Evolutionary conservation across 2,113 vertebrate genomes (phyloP).

Genomic region (Glaucomys volans): DNA sequence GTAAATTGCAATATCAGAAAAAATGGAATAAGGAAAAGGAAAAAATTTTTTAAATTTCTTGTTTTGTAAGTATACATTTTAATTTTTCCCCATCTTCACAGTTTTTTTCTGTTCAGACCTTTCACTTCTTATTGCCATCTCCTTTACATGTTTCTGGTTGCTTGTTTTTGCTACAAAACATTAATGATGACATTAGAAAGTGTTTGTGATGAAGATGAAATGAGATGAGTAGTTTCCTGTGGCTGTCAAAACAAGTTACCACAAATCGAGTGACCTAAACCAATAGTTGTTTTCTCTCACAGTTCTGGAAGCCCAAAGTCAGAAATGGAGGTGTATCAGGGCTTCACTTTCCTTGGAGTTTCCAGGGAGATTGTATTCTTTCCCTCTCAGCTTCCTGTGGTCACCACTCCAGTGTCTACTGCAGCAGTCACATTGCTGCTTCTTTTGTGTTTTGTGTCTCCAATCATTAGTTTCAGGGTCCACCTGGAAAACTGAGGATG

Average conservation of each 20-base stretch:
- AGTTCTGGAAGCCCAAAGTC: background rate
- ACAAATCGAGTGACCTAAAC: background rate
- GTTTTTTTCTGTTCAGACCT: background rate
- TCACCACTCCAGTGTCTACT: background rate
- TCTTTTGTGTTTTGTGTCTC: background rate
- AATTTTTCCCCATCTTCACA: background rate
- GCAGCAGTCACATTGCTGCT: fast-evolving
- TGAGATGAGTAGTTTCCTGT: background rate
- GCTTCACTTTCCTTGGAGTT: background rate
- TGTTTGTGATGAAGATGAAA: background rate
- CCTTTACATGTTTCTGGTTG: background rate
- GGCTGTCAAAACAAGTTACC: background rate
- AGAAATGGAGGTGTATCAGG: background rate
- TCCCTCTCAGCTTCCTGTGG: background rate
- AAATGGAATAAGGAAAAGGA: background rate
- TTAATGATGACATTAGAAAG: background rate
- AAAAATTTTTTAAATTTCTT: background rate
- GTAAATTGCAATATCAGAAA: background rate
- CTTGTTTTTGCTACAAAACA: background rate
- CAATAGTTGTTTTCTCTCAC: background rate
- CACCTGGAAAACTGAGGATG: background rate
- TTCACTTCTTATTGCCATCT: background rate
- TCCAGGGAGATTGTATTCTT: fast-evolving
- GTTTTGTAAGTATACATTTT: background rate
- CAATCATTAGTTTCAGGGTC: background rate